Evolutionary conservation across 2,888 invertebrate genomes (phyloP).

Genomic region (Oxycera nigricornis): DNA sequence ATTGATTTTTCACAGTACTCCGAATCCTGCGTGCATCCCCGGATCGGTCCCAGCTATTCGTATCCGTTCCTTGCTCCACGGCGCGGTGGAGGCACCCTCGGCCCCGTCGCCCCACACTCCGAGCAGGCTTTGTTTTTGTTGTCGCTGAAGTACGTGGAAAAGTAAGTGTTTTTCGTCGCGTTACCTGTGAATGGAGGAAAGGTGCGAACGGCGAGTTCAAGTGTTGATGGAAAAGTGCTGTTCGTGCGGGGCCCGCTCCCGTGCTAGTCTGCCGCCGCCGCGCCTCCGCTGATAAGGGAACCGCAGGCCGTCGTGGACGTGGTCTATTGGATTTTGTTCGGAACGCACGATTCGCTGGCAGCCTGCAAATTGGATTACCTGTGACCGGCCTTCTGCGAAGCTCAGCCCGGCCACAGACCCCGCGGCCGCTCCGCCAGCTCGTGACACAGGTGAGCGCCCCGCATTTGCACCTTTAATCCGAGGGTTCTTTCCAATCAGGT

Average conservation of each 20-base stretch:
- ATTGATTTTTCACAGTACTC: slow-evolving; percentile 29
- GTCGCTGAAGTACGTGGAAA: background rate
- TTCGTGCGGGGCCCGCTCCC: slow-evolving; percentile 4
- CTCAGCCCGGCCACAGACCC: background rate
- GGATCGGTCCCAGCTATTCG: background rate
- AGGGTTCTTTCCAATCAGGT: background rate
- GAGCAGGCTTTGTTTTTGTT: slow-evolving; percentile 13
- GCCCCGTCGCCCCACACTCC: background rate
- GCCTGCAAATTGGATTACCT: slow-evolving; percentile 19
- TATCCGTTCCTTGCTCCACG: background rate
- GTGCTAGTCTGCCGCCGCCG: background rate
- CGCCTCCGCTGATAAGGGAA: background rate
- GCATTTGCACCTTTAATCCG: background rate
- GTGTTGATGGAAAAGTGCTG: slow-evolving; percentile 3
- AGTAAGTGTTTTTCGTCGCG: background rate
- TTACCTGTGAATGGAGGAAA: background rate
- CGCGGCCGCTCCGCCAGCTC: background rate
- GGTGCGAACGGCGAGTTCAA: background rate
- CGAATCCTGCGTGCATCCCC: background rate
- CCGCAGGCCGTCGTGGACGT: background rate
- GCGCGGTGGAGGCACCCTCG: background rate
- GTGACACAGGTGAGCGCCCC: slow-evolving; percentile 11
- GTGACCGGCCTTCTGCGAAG: slow-evolving; percentile 8
- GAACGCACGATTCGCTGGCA: too few species aligned
- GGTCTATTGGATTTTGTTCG: slow-evolving; percentile 17